Percentiles rank a stretch among this genome's conserved stretches.
Evolutionary conservation across 2,888 invertebrate genomes (phyloP).

Genomic region (Dendrolimus houi): DNA sequence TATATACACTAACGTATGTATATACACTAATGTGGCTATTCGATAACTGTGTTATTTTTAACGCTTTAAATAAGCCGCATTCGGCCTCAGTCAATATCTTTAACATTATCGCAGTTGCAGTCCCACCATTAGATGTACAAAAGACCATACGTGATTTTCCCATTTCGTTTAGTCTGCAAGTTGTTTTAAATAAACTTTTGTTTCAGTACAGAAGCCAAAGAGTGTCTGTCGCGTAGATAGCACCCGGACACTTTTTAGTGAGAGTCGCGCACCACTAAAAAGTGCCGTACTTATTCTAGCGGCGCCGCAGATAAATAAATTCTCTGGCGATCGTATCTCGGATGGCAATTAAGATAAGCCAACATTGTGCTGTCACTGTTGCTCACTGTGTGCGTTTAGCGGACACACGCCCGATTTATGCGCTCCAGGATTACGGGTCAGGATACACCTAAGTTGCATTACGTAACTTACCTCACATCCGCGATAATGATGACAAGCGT

Average conservation of each 20-base stretch:
- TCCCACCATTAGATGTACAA: no score
- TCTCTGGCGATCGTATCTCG: constrained; percentile 55
- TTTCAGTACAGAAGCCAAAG: constrained; percentile 23
- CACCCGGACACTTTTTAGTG: constrained; percentile 38
- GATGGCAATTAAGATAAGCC: constrained; percentile 70
- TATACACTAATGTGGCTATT: no score
- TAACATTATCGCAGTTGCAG: no score
- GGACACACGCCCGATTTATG: constrained; percentile 48
- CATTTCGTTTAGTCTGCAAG: not conserved
- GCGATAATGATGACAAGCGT: constrained; percentile 22
- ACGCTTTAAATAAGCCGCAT: no score
- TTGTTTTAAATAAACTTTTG: constrained; percentile 6
- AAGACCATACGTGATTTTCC: no score
- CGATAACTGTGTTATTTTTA: no score
- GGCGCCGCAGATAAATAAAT: constrained; percentile 61
- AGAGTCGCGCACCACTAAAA: constrained; percentile 32
- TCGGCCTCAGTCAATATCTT: no score
- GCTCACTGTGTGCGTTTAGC: constrained; percentile 48
- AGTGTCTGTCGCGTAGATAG: constrained; percentile 20
- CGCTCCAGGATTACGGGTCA: constrained; percentile 26
- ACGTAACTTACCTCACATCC: constrained; percentile 10
- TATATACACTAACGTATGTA: no score
- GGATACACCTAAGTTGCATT: constrained; percentile 6
- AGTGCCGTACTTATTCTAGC: constrained; percentile 38
- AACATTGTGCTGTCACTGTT: constrained; percentile 57